Conservation (phyloP, 30 jellyfish, hydroid and myxozoan species). For the Cassiopea xamachana region DNA sequence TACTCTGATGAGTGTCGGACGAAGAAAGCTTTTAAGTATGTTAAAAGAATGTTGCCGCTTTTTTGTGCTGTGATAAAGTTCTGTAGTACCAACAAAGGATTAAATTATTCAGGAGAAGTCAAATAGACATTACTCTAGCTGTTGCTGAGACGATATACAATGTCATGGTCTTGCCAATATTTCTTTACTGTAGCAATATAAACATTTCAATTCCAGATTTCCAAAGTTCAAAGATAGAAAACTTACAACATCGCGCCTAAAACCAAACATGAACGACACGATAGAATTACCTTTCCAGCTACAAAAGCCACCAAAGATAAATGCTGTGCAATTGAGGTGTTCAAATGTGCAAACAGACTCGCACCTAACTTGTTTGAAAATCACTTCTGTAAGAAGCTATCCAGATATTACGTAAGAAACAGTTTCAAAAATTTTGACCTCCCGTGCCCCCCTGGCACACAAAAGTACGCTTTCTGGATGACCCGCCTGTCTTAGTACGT, state of each 20-base stretch:
- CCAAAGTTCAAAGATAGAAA: slow-evolving; percentile 1
- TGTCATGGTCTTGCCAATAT: slow-evolving; percentile 3
- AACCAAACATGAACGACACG: background rate
- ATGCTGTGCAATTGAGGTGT: background rate
- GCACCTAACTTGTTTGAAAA: slow-evolving; percentile 17
- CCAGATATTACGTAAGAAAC: too few species aligned
- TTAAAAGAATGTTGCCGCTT: too few species aligned
- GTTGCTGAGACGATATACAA: background rate
- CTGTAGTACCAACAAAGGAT: background rate
- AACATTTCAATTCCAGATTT: background rate
- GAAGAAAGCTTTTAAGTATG: too few species aligned
- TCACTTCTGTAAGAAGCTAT: background rate
- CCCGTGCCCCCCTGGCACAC: too few species aligned
- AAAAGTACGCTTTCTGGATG: too few species aligned
- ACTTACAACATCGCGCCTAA: background rate
- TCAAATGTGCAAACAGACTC: slow-evolving; percentile 2
- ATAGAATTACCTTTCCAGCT: background rate
- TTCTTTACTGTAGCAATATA: background rate
- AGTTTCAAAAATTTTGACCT: too few species aligned
- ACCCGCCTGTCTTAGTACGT: too few species aligned
- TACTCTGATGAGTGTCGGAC: too few species aligned
- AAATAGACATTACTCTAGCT: background rate
- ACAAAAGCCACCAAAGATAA: slow-evolving; percentile 1
- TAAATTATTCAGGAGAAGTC: background rate
- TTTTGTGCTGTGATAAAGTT: too few species aligned